Percentiles rank a stretch among this genome's conserved stretches.
Conservation (phyloP, 1,140 invertebrate species). For the Hesperophylax magnus region DNA sequence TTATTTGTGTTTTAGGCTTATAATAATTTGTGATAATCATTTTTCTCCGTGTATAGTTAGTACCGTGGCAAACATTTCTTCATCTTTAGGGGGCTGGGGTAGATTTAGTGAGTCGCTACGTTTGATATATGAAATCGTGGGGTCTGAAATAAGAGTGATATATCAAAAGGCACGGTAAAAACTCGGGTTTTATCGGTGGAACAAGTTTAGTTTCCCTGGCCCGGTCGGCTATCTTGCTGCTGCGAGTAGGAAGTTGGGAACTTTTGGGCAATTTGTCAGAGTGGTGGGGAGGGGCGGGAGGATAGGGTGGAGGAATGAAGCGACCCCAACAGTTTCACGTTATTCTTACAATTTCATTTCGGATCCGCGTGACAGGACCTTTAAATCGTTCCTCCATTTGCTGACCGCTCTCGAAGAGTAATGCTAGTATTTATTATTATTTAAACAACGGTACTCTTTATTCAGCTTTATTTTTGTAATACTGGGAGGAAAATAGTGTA, state of each 20-base stretch:
- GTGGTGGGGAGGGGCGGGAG: not conserved
- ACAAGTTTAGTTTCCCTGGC: slow-evolving; percentile 4
- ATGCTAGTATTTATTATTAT: too few species aligned
- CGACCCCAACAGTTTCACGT: slow-evolving; percentile 25
- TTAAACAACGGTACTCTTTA: too few species aligned
- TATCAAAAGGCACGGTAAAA: slow-evolving; percentile 32
- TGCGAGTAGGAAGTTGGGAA: slow-evolving; percentile 23
- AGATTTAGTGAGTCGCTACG: slow-evolving; percentile 8
- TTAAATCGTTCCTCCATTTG: slow-evolving; percentile 9
- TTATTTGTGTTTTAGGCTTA: too few species aligned
- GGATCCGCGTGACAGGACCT: slow-evolving; percentile 9
- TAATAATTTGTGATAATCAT: too few species aligned
- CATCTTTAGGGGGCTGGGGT: not conserved
- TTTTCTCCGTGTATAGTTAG: too few species aligned
- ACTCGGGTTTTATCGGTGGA: slow-evolving; percentile 26
- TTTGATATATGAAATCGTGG: slow-evolving; percentile 21
- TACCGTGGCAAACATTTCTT: not conserved
- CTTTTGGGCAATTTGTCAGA: slow-evolving; percentile 47
- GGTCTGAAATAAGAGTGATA: slow-evolving; percentile 28
- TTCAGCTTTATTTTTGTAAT: too few species aligned
- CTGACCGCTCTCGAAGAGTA: too few species aligned
- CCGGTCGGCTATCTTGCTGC: slow-evolving; percentile 19
- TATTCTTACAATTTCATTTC: slow-evolving; percentile 28
- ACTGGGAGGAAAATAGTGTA: too few species aligned
- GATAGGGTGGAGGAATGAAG: not conserved